Conservation (phyloP, 2,113 vertebrate genomes). For the Callospermophilus lateralis region DNA sequence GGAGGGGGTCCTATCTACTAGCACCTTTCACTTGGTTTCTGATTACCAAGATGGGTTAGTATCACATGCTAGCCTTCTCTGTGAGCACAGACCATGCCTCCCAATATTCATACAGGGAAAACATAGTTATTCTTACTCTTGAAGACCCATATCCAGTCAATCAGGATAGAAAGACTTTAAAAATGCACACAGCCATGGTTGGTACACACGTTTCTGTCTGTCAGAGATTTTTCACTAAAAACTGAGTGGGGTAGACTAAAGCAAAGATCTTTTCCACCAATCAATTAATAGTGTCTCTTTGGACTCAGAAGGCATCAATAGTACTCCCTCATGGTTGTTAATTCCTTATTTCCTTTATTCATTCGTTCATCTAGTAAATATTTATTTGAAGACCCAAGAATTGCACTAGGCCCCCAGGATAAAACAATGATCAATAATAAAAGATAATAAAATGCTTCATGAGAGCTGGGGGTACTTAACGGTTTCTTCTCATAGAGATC, state of each 20-base stretch:
- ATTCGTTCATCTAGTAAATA: slow-evolving; percentile 28
- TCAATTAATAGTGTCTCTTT: not conserved
- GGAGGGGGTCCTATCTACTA: not conserved
- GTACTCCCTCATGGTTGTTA: not conserved
- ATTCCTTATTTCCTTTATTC: not conserved
- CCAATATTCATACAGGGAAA: slow-evolving; percentile 25
- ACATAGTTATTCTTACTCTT: not conserved
- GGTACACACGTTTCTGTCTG: not conserved
- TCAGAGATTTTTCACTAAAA: not conserved
- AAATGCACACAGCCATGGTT: not conserved
- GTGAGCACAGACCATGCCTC: not conserved
- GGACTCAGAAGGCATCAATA: not conserved
- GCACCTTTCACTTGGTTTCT: not conserved
- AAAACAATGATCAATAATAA: not conserved
- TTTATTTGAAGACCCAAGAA: not conserved
- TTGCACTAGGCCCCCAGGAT: not conserved
- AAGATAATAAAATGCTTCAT: not conserved
- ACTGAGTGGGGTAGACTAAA: not conserved
- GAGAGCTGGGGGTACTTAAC: not conserved
- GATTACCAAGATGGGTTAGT: slow-evolving; percentile 9
- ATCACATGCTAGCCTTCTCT: not conserved
- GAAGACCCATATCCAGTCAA: not conserved
- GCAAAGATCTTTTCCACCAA: not conserved
- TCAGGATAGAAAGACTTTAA: slow-evolving; percentile 6
- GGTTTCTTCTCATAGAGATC: not conserved